Conservation (phyloP, 2,888 invertebrate species). For the Amblyjoppa proteus region DNA sequence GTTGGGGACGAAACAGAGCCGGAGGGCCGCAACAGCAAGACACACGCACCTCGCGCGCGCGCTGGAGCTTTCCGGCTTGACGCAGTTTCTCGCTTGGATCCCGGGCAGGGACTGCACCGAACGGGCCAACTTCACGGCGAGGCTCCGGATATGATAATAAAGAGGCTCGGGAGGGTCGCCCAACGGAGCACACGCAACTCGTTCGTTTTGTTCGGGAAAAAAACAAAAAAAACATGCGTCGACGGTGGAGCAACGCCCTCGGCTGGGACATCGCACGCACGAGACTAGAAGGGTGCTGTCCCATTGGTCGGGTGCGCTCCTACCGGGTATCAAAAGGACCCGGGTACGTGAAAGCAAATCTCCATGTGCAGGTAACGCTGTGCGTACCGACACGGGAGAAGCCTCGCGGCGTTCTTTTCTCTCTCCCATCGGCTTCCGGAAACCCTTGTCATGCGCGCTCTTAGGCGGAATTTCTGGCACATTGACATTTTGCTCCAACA, state of each 20-base stretch:
- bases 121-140: neutral
- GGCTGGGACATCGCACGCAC: neutral
- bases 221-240: conserved; percentile 8
- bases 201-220: conserved; percentile 55
- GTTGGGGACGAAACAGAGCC: conserved; percentile 28
- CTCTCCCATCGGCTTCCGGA: neutral
- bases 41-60: neutral
- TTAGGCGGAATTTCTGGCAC: neutral
- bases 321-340: conserved; percentile 4
- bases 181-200: conserved; percentile 64
- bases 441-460: neutral
- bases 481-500: neutral
- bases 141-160: neutral
- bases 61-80: conserved; percentile 44
- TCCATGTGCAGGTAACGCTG: neutral
- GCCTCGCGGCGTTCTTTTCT: neutral
- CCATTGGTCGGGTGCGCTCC: neutral
- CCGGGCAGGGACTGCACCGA: neutral
- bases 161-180: conserved; percentile 42
- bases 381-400: neutral
- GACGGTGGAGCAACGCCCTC: conserved; percentile 8
- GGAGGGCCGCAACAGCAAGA: neutral
- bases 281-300: conserved; percentile 9
- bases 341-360: neutral
- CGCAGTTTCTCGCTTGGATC: conserved; percentile 28